Conservation (phyloP, 2,888 invertebrate genomes). For the Andrena flavipes region DNA sequence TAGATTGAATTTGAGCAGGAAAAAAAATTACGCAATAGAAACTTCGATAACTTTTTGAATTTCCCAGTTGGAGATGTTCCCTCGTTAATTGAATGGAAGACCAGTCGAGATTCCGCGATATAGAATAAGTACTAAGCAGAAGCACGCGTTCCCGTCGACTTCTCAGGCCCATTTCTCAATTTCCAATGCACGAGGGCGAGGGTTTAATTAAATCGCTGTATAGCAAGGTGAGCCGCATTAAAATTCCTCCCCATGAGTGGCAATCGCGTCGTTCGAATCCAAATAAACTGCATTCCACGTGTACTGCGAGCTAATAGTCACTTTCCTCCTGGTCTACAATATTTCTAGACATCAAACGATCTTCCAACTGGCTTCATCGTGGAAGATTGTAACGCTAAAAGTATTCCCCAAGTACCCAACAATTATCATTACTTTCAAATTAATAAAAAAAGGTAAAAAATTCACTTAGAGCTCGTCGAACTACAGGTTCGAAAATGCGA, state of each 20-base stretch:
- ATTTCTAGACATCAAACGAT: not conserved
- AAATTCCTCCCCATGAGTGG: conserved; percentile 12
- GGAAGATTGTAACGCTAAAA: too few relatives aligned
- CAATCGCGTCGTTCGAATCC: conserved; percentile 24
- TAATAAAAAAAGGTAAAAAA: not conserved
- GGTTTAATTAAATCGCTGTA: conserved; percentile 18
- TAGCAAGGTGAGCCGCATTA: conserved; percentile 24
- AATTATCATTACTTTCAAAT: not conserved
- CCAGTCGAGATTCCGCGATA: not conserved
- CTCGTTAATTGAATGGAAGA: too few relatives aligned
- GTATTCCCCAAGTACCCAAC: too few relatives aligned
- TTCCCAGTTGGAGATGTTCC: too few relatives aligned
- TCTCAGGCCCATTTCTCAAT: not conserved
- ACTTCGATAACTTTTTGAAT: too few relatives aligned
- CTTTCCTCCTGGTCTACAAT: not conserved
- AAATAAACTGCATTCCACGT: conserved; percentile 23
- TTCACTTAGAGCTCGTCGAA: not conserved
- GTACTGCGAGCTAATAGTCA: not conserved
- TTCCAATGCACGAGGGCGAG: not conserved
- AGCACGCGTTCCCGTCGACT: not conserved
- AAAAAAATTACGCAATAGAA: too few relatives aligned
- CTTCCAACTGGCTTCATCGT: too few relatives aligned
- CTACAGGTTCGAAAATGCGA: not conserved
- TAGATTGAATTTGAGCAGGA: too few relatives aligned
- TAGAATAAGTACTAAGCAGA: not conserved